Evolutionary conservation across 2,113 vertebrate species (phyloP), one percentile per base, ranked within the genome.

Genomic region (Cervus canadensis): DNA sequence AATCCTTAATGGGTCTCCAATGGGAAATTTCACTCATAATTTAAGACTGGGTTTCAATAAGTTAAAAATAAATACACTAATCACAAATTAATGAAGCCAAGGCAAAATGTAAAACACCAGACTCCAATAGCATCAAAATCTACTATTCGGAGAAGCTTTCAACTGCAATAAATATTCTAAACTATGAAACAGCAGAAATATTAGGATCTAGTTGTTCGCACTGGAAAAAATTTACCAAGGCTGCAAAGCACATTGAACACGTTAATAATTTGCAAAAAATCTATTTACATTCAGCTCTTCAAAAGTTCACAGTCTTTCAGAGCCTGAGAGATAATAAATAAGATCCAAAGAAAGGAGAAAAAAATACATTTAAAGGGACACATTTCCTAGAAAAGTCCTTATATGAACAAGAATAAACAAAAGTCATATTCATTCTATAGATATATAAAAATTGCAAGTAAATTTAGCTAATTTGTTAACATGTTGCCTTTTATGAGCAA

Each of bases 191-290:
- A 74, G 79, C 5, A 91, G 62, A 91, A 96, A 97, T 67, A 88
- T 60, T 76, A 79, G 25, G 30, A 43, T 93, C 64, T 79, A 60
- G 17, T 48, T 90, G 60, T 86, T 93, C 30, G 2, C 62, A 45
- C 86, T 74, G 94, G 59, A 94, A 96, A 96, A 91, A 62, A 54
- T 93, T 88, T 40, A 92, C 13, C 50, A 14, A 79, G 81, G 3
- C 26, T 97, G 92, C 89, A 92, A 89, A 96, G 50, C 54, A 78
- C 50, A 95, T 90, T 96, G 87, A 95, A 40, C 54, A 71, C 79
- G 86, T 93, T 89, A 97, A 71, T 84, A 76, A 94, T 95, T 92
- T 97, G 64, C 50, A 62, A 94, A 96, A 89, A 60, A 89, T 83
- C 43, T 91, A 62, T 92, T 95, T 94, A 89, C 76, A 93, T 54